Percentiles rank a stretch among this genome's conserved stretches.
Conservation (phyloP, 2,888 invertebrate genomes). For the Cylindroiulus punctatus region DNA sequence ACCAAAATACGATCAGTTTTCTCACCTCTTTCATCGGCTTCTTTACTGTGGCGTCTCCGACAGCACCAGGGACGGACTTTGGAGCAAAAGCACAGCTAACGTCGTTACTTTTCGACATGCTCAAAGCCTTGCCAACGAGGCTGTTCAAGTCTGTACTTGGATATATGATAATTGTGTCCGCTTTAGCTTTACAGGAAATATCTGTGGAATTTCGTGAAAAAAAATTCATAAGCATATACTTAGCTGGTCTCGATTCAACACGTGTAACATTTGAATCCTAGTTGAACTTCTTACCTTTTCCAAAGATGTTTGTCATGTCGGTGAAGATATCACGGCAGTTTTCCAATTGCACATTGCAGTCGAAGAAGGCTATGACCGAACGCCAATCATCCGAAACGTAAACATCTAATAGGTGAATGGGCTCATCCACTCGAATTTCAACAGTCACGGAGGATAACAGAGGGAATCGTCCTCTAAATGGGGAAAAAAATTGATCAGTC, state of each 20-base stretch:
- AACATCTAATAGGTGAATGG: not conserved
- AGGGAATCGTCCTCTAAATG: conserved; percentile 34
- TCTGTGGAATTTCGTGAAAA: not conserved
- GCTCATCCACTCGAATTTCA: not conserved
- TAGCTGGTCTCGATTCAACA: no score
- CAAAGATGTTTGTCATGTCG: conserved; percentile 35
- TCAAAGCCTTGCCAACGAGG: not conserved
- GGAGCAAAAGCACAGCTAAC: not conserved
- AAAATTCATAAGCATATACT: no score
- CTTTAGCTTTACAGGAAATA: conserved; percentile 44
- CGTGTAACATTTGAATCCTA: no score
- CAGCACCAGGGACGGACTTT: not conserved
- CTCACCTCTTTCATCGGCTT: not conserved
- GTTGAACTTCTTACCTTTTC: not conserved
- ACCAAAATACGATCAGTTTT: not conserved
- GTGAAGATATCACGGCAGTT: not conserved
- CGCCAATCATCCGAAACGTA: conserved; percentile 15
- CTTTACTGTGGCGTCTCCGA: not conserved
- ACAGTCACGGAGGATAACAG: not conserved
- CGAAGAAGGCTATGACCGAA: not conserved
- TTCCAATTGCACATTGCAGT: conserved; percentile 20
- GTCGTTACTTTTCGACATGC: not conserved
- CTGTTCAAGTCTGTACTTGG: no score
- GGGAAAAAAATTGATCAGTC: not conserved
- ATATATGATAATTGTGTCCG: not conserved